Base-by-base conservation (phyloP, 1,140 invertebrate genomes). In the Latrodectus geometricus region DNA sequence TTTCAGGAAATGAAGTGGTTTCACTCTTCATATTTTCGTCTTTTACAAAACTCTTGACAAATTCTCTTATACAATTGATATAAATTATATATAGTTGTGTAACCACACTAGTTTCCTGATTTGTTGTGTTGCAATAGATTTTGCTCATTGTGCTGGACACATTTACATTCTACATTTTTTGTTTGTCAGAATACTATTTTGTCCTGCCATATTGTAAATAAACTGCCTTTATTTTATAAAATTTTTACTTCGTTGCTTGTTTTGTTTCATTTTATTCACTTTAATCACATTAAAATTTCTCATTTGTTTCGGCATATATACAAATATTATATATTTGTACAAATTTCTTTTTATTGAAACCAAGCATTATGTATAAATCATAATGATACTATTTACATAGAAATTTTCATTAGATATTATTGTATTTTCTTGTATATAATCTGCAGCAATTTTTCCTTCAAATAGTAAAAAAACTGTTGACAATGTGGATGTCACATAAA, bases 181-280 rank as follows among this genome's bases (percentile, higher is more conserved):
- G 54, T 61, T 70, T 65, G 82, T 85, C 82, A 85, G 73, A 76
- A 69, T 85, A 85, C 82, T 85, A 85, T 76, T 85, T 85, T 85
- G 73, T 77, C 73, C 73, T 85, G 74, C 82, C 82, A 85, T 85
- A 76, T 69, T 85, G 82, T 85, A 85, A 85, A 85, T 85, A 85
- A 85, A 85, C 61, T 85, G 82, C 82, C 82, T 76, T 76, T 85
- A 85, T 85, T 85, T 83, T 83, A 83, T 83, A 83, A 83, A 83
- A 74, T 83, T 83, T 74, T 83, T 74, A 83, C 69, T 65, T 83
- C 49, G 72, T 83, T 35, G 35, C 35, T 73, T 61, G 69, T 61
- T 56, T 11, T 15, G 15, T 14, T 73, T 48, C 14, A 48, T 35
- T 23, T 35, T n/a, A 49, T 74, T 83, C 50, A n/a, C 7, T 20